Base-by-base conservation (phyloP, 2,113 vertebrate genomes). In the Eubucco bourcierii region DNA sequence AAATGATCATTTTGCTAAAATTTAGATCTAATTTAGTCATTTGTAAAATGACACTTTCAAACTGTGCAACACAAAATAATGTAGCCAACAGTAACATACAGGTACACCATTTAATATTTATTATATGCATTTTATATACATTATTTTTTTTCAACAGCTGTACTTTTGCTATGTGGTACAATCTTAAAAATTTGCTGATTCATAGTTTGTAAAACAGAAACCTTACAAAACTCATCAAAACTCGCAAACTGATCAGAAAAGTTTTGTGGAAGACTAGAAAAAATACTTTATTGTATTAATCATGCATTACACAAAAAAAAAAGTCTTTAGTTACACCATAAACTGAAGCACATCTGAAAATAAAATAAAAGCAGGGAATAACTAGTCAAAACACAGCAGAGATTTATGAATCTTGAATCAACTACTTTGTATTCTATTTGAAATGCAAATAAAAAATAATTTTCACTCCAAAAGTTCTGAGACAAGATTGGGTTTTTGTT, bases 71-170 rank as follows among this genome's bases (percentile, higher is more conserved):
- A 97, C 90, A 98, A 98, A 98, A 98, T 97, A 97, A 98, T 93
- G 96, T 97, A 97, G 96, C 93, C 96, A 98, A 98, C 96, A 97
- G 96, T 98, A 97, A 97, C 97, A 98, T 98, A 99, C 98, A 99
- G 98, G 98, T 99, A 99, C 99, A 99, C 98, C 98, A 99, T 99
- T 99, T 99, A 99, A 98, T 99, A 99, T 99, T 99, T 99, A 99
- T 99, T 99, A 99, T 99, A 99, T 98, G 99, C 98, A 99, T 99
- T 99, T 99, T 99, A 99, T 99, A 98, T 99, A 99, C 99, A 99
- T 98, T 98, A 98, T 98, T 98, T 98, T 98, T 98, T 98, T 98
- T 98, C 97, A 98, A 98, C 98, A 98, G 97, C 96, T 98, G 98
- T 98, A 98, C 60, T 98, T 99, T 98, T 98, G 98, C 98, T 98